Evolutionary conservation across 2,113 vertebrate genomes (phyloP), one percentile per base, ranked within the genome.

Genomic region (Oreochromis niloticus): DNA sequence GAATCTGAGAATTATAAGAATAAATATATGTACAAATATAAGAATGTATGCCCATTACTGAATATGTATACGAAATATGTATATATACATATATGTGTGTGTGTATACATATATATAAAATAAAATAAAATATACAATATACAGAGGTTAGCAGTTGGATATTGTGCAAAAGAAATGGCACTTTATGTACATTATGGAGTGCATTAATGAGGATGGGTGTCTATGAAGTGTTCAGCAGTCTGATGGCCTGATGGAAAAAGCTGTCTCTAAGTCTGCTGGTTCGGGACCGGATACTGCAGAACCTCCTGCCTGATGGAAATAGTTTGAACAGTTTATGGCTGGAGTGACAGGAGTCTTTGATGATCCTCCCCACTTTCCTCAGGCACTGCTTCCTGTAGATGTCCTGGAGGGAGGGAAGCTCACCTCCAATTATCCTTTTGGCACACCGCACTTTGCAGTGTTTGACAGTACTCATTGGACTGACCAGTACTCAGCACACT

Each of bases 211-310:
- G 0, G 4, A 32, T 27, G 32, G 14, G 56, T 32, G 27, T 59
- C 57, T 59, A 59, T 4, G 2, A 59, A 14, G 55, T 57, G 55
- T 30, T 30, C 50, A 3, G 2, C 55, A 57, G 55, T 57, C 24
- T 57, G 55, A 30, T 57, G 55, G 24, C 55, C 55, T 57, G 24
- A 30, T 57, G 55, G 55, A 30, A 57, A 2, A 30, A 30, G 55
- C 7, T 57, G 24, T 14, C 12, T 57, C 12, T 57, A 12, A 14
- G 55, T 57, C 7, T 57, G 24, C 24, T 30, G 55, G 24, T 30
- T 16, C 1, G 4, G 55, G 13, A 30, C 24, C 7, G 4, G 55
- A 57, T 30, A 0, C 55, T 30, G 56, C 56, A 57, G 56, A 9
- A 57, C 24, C 0, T 30, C 13, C 24, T 57, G 3, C 27, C 27